Conservation (phyloP, 2,797 vertebrate species). For the Lepilemur ruficaudatus region DNA sequence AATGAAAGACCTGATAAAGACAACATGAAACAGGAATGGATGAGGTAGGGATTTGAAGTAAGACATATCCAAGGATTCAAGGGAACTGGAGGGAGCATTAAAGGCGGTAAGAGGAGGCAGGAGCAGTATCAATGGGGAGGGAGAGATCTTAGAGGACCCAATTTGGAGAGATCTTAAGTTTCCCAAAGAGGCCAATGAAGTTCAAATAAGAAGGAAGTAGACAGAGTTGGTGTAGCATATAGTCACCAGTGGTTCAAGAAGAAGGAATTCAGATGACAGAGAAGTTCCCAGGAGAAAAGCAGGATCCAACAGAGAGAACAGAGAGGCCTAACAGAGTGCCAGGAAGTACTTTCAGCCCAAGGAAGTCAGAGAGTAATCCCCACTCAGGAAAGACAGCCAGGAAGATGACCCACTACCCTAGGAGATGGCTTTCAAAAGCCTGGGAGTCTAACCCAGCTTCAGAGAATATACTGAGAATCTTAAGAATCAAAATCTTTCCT, state of each 20-base stretch:
- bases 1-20: background rate
- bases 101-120: background rate
- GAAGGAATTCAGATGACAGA: background rate
- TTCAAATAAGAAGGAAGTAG: background rate
- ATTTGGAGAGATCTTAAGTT: background rate
- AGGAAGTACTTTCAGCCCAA: background rate
- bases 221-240: background rate
- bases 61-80: background rate
- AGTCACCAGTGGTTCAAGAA: background rate
- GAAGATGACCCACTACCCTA: background rate
- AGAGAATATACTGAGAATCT: background rate
- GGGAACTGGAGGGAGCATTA: background rate
- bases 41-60: background rate
- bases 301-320: background rate
- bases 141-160: background rate
- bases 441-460: background rate
- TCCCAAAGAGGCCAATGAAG: slow-evolving; percentile 3
- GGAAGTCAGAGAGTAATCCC: background rate
- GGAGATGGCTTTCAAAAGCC: background rate
- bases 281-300: background rate
- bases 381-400: background rate
- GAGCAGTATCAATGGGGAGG: background rate
- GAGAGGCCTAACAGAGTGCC: background rate
- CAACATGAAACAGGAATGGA: background rate
- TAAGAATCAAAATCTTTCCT: slow-evolving; percentile 48